Base-by-base conservation (phyloP, 2,888 invertebrate species). In the Himalopsyche kuldschensis region DNA sequence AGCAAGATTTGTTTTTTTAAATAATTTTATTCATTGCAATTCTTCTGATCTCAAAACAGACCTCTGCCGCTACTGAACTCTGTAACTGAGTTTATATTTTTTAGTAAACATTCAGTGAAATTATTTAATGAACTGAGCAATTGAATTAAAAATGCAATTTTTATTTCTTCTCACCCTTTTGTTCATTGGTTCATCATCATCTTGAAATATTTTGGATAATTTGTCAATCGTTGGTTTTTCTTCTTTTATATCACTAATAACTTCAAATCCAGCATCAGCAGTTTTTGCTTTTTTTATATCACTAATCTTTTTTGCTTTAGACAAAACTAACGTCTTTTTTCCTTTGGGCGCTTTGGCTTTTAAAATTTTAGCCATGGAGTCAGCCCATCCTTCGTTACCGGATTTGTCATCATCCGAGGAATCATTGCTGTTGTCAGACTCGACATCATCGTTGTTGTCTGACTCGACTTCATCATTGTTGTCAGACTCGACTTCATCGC, bases 331-430 rank as follows among this genome's bases (percentile, higher is more conserved):
- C 0, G 94, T 93, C 88, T 95, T 96, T 87, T 95, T 95, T 69
- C 93, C 92, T 89, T 95, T 95, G 0, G 96, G 95, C 88, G 96
- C 95, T 35, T 93, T 95, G 1, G 95, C 93, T 84, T 93, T 93
- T 31, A 97, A 91, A 86, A 97, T 95, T 90, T 96, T 96, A 8
- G 94, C 92, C 88, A 97, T 94, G 0, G 95, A 96, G 90, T 97
- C 95, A 1, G 96, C 97, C 97, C 97, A 97, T 3, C 95, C 95
- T 85, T 87, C 85, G 63, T 87, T 87, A 17, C 63, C 76, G 24
- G 79, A 63, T n/a, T 46, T 31, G n/a, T 84, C 84, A 32, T 81
- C 78, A 24, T 82, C 79, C 30, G 69, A 69, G 4, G 69, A 69
- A 27, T 69, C 27, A 27, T 69, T 27, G 27, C 69, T 69, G 4